Evolutionary conservation across 2,888 invertebrate genomes (phyloP), one percentile per base, ranked within the genome.

Genomic region (Hemistola chrysoprasaria): DNA sequence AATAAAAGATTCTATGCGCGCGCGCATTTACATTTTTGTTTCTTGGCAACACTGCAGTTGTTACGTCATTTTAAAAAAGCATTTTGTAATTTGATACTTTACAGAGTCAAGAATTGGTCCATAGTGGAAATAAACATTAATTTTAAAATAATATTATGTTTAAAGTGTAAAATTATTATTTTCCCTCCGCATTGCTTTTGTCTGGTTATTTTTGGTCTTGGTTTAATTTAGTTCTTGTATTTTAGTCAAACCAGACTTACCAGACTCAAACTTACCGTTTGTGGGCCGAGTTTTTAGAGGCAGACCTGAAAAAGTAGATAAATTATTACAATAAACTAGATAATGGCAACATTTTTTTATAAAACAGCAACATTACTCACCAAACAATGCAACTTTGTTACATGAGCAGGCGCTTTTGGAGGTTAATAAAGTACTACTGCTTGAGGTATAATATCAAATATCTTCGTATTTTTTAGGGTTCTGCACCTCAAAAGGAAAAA

Each of bases 191-290:
- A 59, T 61, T 54, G 57, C 57, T 44, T 54, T 56, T 34, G 50
- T 34, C 45, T 40, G 49, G 45, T 63, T 57, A 57, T 42, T 31
- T 38, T 44, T 39, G 47, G 50, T 52, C 60, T 55, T 47, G 23
- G 8, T 44, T 49, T 59, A 59, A 46, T 43, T 29, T 46, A 40
- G 42, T 32, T 50, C 49, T 40, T 33, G 37, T 42, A 42, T 31
- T 57, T 59, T 44, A 34, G 40, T 49, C 29, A 50, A 50, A 42
- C 47, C 56, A 48, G 37, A 52, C 64, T 66, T 58, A 58, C 61
- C 65, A 63, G 59, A 61, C 51, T 50, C 44, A 49, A 34, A 71
- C 71, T 71, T 68, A 70, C 71, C 40, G 28, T 40, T 52, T 60
- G 60, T 22, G 59, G 57, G 49, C 58, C 53, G 53, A 59, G 65